These are phyloP conservation scores for Amazona guildingii DNA, from an alignment of 2,113 vertebrate species.

Conservation along the genomic window DNA sequence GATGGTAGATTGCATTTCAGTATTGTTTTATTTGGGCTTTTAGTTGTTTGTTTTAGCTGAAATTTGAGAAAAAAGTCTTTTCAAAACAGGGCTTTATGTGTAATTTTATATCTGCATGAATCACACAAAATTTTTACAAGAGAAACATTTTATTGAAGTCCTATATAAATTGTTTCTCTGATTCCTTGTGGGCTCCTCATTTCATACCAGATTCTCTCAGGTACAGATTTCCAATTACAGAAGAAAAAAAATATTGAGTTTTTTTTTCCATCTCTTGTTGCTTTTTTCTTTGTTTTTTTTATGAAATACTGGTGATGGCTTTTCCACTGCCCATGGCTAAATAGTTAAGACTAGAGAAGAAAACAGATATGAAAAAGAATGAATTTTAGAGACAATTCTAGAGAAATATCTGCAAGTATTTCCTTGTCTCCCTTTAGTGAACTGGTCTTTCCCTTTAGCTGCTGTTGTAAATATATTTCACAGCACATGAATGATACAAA, in stretches of 20 bases:
- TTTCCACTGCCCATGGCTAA: neutral
- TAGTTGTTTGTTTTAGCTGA: neutral
- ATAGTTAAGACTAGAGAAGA: neutral
- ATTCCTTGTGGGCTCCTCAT: neutral
- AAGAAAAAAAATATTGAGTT: neutral
- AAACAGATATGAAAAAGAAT: neutral
- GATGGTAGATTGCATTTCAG: neutral
- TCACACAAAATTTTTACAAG: neutral
- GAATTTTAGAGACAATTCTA: neutral
- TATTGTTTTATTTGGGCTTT: neutral
- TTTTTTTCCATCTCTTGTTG: neutral
- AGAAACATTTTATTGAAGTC: conserved; percentile 10
- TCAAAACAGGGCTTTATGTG: neutral
- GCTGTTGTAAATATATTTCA: neutral
- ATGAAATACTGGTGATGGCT: neutral
- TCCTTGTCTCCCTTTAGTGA: neutral
- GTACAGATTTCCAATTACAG: neutral
- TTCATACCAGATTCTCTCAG: neutral
- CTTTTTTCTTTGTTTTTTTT: neutral
- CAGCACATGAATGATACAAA: neutral
- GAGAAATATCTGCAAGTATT: neutral
- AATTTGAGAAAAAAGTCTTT: neutral
- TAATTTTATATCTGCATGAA: neutral
- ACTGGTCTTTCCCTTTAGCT: neutral
- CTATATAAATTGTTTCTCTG: conserved; percentile 4